Evolutionary conservation across 2,113 vertebrate genomes (phyloP).

Genomic region (Phodopus roborovskii): DNA sequence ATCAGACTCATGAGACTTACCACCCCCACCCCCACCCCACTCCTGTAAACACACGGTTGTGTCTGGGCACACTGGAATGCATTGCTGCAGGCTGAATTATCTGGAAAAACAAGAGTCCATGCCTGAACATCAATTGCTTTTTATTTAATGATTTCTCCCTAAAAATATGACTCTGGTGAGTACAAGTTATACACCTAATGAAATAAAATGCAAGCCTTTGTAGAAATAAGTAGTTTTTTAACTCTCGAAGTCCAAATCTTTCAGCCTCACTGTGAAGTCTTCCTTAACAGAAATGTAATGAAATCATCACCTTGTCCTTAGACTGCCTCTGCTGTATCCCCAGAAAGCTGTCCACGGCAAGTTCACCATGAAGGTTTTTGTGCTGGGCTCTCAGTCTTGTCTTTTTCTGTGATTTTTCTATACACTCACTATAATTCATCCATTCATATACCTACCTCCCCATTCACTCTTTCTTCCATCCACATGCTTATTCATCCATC

Average conservation of each 20-base stretch:
- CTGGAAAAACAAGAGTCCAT: not conserved
- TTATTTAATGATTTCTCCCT: not conserved
- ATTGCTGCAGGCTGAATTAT: not conserved
- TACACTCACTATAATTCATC: not conserved
- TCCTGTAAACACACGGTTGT: not conserved
- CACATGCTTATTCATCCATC: not conserved
- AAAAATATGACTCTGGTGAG: not conserved
- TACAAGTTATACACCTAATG: not conserved
- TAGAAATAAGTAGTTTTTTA: not conserved
- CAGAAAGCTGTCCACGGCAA: accelerated
- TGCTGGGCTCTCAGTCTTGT: not conserved
- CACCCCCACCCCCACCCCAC: not conserved
- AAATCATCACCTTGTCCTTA: not conserved
- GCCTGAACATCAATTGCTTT: not conserved
- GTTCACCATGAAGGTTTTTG: not conserved
- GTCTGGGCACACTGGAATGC: not conserved
- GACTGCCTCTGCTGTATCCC: not conserved
- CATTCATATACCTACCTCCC: not conserved
- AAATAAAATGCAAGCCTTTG: not conserved
- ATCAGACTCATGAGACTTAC: not conserved
- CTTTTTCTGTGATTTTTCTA: not conserved
- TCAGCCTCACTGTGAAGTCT: not conserved
- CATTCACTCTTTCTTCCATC: not conserved
- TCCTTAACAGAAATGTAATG: not conserved
- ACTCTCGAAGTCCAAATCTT: not conserved